Evolutionary conservation across 2,797 vertebrate species (phyloP), one percentile per base, ranked within the genome.

Genomic region (Anabacerthia variegaticeps): DNA sequence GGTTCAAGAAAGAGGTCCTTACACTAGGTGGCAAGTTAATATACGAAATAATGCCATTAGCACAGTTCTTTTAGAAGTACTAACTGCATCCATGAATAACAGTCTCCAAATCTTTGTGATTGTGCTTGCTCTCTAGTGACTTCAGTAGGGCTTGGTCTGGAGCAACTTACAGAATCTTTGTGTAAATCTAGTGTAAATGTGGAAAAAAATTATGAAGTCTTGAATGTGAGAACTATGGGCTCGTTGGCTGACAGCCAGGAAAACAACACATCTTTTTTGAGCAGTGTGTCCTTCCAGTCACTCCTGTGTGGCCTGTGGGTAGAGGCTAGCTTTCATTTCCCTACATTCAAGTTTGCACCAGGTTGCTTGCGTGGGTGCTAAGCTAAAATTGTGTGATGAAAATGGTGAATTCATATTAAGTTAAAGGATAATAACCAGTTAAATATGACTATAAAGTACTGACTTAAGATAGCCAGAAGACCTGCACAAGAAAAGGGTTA

Each of bases 221-320:
- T 61, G 41, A 34, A 0, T 6, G 5, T 26, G 48, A 80, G 32
- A 52, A 4, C 48, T 82, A 0, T 41, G 59, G 34, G 16, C 20
- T 78, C 9, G 1, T 24, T 88, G 54, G 8, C 66, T 81, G 54
- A 20, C 8, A 75, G 30, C 17, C 49, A 80, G 37, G 26, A 44
- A 82, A 87, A 37, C 2, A 36, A 18, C 74, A 18, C 4, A 6
- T 8, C 7, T 22, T 34, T 46, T 46, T 69, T 36, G 56, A 56
- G 16, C 17, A 27, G 4, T 43, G 13, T 78, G 13, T n/a, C 32
- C 44, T 80, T 82, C 28, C 32, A 41, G 23, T 32, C 5, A 10
- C 59, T 69, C 71, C 27, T 69, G 0, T 1, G 0, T 54, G 22
- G 11, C 21, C 14, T 12, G 18, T 39, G 54, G 34, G 24, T 62